Evolutionary conservation across 2,888 invertebrate species (phyloP), one percentile per base, ranked within the genome.

Genomic region (Apodemia mormo): DNA sequence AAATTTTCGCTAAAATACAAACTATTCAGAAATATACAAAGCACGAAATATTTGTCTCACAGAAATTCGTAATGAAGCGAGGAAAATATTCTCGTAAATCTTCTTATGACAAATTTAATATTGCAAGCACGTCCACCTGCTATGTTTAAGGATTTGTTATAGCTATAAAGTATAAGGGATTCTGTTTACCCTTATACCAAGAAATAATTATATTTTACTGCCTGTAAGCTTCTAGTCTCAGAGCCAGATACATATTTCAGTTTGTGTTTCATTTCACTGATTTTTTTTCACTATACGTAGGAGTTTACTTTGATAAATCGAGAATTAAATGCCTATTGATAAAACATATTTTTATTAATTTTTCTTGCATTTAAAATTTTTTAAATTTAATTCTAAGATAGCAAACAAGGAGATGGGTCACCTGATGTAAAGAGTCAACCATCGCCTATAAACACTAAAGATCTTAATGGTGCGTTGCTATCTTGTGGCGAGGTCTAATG

Each of bases 41-140:
- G 22, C 22, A n/a, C 58, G 33, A 61, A 61, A 61, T 61, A 33
- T 61, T 33, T 61, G 61, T 56, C 5, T 56, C 33, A 61, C 14
- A 29, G 61, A 33, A 29, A 33, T 7, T 33, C 61, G 33, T 61
- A 61, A 61, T 61, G 29, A 61, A 49, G 49, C 14, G 5, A 14
- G 14, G 14, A 49, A 49, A 49, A 61, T 61, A 33, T 6, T 33
- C 33, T 33, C 30, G 61, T 61, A 61, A 61, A 61, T 61, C 61
- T 61, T 61, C 61, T 61, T 30, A 61, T 33, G 30, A 61, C 61
- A 30, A 33, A 61, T 33, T 61, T 61, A 61, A 61, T 61, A 61
- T 61, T 61, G 30, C 61, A 33, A 61, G 61, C 61, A 61, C 61
- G 61, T 61, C 30, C 61, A 61, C 61, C 61, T 61, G 61, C 61